Base-by-base conservation (phyloP, 2,888 invertebrate species). In the Tiliacea aurago region DNA sequence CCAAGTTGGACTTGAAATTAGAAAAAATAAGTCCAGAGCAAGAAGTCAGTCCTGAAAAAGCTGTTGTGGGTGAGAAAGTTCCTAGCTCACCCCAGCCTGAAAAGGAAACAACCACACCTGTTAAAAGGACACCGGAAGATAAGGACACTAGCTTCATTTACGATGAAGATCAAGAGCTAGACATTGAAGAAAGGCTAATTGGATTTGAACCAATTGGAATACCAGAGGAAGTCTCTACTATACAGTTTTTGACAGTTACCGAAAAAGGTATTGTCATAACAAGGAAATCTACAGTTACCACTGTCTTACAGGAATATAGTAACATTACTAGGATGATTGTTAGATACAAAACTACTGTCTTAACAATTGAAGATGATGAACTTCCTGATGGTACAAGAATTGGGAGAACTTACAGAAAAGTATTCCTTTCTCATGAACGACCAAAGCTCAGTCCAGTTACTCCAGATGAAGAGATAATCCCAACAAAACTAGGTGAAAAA, bases 311-410 rank as follows among this genome's bases (percentile, higher is more conserved):
- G 45, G 84, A 87, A 56, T 87, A 87, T 78, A 84, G 73, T 56
- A 86, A 86, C 64, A 70, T 79, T 18, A 73, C 69, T 6, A 78
- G 33, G 15, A 80, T 83, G n/a, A 74, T 78, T 20, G 33, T 58
- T 45, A 75, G 80, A 70, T 86, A 84, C 41, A 87, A 86, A 72
- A 85, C 85, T 49, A 80, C 82, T 28, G 62, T 81, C 72, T 73
- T 87, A 64, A 84, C 78, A 5, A 63, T 81, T n/a, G 88, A 88
- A 78, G 85, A 88, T 62, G 84, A 81, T 69, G 79, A 86, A 61
- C 53, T 69, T 62, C 70, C 84, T 23, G 82, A 85, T 72, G 86
- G 84, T 13, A 76, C n/a, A 10, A 80, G 53, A 65, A 51, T 62
- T 43, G 75, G 70, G 20, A 80, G 79, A 72, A 76, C 81, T 23